Evolutionary conservation across 1,140 invertebrate genomes (phyloP).

Genomic region (Sycophila sp.): DNA sequence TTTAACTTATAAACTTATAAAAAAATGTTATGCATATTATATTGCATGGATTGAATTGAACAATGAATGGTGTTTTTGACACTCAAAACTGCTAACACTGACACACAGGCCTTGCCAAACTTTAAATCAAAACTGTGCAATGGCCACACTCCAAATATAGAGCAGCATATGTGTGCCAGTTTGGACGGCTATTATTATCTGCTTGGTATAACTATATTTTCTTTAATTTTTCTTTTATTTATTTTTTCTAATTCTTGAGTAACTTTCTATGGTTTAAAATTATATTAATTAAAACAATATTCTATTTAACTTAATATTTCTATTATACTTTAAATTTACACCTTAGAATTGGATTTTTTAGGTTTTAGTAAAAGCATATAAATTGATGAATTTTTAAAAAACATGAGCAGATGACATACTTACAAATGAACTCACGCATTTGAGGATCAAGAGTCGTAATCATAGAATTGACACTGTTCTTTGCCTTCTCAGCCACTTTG

Average conservation of each 20-base stretch:
- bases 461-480: constrained; percentile 84
- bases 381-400: too few relatives aligned
- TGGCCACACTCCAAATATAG: constrained; percentile 10
- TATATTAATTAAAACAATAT: not conserved
- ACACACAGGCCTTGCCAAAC: not conserved
- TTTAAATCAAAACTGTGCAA: constrained; percentile 21
- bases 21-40: too few relatives aligned
- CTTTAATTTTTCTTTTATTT: not conserved
- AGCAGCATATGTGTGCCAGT: constrained; percentile 1
- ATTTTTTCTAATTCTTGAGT: not conserved
- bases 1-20: not conserved
- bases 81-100: constrained; percentile 6
- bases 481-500: constrained; percentile 83
- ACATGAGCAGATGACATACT: constrained; percentile 57
- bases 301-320: not conserved
- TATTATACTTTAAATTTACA: not conserved
- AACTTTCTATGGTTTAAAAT: not conserved
- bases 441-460: constrained; percentile 90
- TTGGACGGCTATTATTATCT: constrained; percentile 2
- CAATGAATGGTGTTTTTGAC: not conserved
- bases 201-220: not conserved
- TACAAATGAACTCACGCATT: constrained; percentile 89
- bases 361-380: too few relatives aligned
- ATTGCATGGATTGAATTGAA: not conserved
- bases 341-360: too few relatives aligned